These are phyloP conservation scores for Paraescarpia echinospica DNA, from an alignment of 1,140 invertebrate genomes.

Conservation along the genomic window DNA sequence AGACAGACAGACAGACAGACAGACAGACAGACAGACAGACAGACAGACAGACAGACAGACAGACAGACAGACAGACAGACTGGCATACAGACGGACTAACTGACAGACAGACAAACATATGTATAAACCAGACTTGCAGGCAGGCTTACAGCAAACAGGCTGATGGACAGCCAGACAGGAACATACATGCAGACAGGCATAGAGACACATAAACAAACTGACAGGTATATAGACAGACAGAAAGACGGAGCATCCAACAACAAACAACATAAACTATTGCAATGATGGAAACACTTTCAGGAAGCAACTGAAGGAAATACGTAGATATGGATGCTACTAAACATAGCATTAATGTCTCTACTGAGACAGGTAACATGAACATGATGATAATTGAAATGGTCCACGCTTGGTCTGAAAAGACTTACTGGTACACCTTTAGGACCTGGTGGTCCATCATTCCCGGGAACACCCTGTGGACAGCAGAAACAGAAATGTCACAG, in stretches of 20 bases:
- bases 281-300: too few species aligned
- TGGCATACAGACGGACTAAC: too few species aligned
- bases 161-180: too few species aligned
- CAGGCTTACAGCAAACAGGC: background rate
- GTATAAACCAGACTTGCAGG: background rate
- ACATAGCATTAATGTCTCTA: background rate
- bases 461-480: background rate
- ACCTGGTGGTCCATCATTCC: slow-evolving; percentile 21
- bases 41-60: background rate
- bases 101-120: too few species aligned
- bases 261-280: too few species aligned
- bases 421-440: slow-evolving; percentile 26
- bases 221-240: too few species aligned
- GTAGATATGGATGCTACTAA: too few species aligned
- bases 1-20: background rate
- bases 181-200: too few species aligned
- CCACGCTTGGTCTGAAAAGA: background rate
- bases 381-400: background rate
- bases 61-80: too few species aligned
- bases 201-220: too few species aligned
- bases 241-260: too few species aligned
- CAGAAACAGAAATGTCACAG: background rate
- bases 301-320: too few species aligned
- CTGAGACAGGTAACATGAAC: background rate
- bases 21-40: background rate